Percentiles rank a stretch among this genome's conserved stretches.
Evolutionary conservation across 2,113 vertebrate species (phyloP).

Genomic region (Scolopax mira): DNA sequence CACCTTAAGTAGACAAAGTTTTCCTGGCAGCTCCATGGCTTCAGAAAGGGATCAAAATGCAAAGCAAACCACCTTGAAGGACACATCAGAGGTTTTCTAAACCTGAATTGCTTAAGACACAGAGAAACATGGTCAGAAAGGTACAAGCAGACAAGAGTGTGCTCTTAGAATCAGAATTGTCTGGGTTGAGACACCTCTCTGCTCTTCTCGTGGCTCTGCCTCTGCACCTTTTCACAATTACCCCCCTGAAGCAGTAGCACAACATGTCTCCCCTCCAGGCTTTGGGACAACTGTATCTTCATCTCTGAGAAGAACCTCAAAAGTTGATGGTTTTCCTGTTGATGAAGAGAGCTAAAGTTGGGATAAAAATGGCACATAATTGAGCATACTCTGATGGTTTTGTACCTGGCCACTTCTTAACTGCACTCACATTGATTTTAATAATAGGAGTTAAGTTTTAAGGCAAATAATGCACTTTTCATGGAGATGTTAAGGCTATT

Average conservation of each 20-base stretch:
- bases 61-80: background rate
- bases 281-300: background rate
- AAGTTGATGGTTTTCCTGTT: background rate
- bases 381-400: background rate
- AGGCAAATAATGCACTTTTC: background rate
- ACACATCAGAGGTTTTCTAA: background rate
- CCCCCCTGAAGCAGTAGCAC: background rate
- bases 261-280: background rate
- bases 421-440: background rate
- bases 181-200: background rate
- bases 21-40: background rate
- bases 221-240: background rate
- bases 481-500: background rate
- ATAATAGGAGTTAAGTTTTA: background rate
- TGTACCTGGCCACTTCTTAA: background rate
- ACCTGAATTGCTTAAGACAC: background rate
- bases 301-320: slow-evolving; percentile 9
- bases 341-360: background rate
- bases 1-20: background rate
- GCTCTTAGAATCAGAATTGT: too few species aligned
- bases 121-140: background rate
- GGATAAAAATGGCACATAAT: slow-evolving; percentile 11
- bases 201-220: background rate
- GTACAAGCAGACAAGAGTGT: background rate
- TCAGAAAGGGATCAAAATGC: background rate